Conservation (phyloP, 2,113 vertebrate species). For the Xyliphius kryptos region DNA sequence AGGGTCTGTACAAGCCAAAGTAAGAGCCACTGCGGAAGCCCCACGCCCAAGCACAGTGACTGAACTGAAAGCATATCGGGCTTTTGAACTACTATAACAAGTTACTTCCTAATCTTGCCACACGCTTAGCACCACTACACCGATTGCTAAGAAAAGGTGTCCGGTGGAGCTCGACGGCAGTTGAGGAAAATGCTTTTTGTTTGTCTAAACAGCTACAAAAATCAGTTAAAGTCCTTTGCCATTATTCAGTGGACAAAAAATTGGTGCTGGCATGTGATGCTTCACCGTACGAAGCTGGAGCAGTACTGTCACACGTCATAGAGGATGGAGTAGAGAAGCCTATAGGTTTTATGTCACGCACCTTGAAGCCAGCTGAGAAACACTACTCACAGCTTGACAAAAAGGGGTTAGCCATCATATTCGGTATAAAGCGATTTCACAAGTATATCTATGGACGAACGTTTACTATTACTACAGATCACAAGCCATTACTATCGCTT, state of each 20-base stretch:
- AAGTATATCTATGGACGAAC: slow-evolving; percentile 7
- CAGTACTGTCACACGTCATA: slow-evolving; percentile 18
- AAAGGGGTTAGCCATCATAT: not conserved
- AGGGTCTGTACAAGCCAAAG: not conserved
- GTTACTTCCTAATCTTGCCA: not conserved
- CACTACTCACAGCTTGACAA: slow-evolving; percentile 1
- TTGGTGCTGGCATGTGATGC: slow-evolving; percentile 25
- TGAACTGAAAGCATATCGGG: too few species aligned
- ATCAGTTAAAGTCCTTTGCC: not conserved
- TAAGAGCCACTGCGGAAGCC: too few species aligned
- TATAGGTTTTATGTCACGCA: slow-evolving; percentile 24
- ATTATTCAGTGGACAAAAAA: slow-evolving; percentile 1
- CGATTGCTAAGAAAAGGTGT: not conserved
- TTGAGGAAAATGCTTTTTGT: not conserved
- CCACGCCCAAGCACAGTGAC: too few species aligned
- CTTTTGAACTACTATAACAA: not conserved
- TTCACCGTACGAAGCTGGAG: not conserved
- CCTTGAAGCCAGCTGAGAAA: slow-evolving; percentile 10
- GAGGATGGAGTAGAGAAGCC: slow-evolving; percentile 16
- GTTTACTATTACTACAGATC: slow-evolving; percentile 23
- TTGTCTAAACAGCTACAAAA: not conserved
- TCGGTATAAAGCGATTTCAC: not conserved
- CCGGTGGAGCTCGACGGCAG: not conserved
- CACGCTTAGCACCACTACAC: not conserved
- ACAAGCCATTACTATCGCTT: slow-evolving; percentile 2